phyloP scores from a whole-genome alignment of 2,797 vertebrate genomes.

The Potorous gilbertii region DNA sequence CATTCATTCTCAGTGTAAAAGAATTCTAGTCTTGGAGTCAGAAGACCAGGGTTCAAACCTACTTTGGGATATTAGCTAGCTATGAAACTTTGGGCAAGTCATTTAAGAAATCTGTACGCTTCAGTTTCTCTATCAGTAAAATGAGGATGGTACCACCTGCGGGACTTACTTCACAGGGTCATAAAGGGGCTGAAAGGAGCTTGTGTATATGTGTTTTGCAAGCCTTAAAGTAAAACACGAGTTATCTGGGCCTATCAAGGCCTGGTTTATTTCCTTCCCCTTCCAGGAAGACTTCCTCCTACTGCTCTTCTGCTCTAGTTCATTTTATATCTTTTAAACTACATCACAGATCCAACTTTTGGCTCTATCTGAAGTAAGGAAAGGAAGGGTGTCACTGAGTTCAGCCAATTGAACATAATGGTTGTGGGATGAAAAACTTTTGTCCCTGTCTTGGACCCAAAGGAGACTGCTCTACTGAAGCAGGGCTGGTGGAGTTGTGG shows the following conservation, averaged over 20 bases:
- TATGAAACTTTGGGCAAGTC: background rate
- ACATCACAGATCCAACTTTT: background rate
- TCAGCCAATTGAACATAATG: background rate
- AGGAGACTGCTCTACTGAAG: background rate
- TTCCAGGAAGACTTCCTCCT: background rate
- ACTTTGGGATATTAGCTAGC: background rate
- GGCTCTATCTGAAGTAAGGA: background rate
- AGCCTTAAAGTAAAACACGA: background rate
- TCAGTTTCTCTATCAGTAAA: background rate
- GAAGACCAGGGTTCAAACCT: background rate
- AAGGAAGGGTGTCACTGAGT: background rate
- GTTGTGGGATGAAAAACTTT: background rate
- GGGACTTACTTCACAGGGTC: background rate
- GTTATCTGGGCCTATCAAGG: background rate
- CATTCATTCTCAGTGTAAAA: background rate
- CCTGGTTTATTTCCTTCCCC: background rate
- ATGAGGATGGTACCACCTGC: background rate
- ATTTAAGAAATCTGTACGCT: background rate
- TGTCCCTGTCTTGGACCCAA: background rate
- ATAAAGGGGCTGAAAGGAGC: background rate
- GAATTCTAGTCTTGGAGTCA: too few relatives aligned
- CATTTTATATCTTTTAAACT: background rate
- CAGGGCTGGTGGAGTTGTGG: background rate
- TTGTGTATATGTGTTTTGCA: background rate
- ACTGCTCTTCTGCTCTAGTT: background rate